Evolutionary conservation across 2,113 vertebrate species (phyloP).

Genomic region (Ophthalmotilapia sp.): DNA sequence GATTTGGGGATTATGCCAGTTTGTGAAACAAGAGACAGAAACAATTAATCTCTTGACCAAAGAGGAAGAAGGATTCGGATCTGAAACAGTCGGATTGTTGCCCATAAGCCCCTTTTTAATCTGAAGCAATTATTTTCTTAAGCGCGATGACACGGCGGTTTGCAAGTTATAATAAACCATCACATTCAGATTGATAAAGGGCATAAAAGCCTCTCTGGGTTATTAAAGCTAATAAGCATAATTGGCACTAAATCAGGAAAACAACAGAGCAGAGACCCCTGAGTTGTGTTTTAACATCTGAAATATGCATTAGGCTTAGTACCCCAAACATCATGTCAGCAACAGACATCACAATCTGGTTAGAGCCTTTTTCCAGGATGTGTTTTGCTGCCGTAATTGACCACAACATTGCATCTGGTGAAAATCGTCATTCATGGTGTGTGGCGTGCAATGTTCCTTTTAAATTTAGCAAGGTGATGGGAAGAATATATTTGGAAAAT

Average conservation of each 20-base stretch:
- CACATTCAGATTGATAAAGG: not conserved
- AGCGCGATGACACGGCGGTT: not conserved
- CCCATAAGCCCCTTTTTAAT: not conserved
- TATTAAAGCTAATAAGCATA: not conserved
- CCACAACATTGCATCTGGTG: not conserved
- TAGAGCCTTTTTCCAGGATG: not conserved
- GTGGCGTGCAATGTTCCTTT: not conserved
- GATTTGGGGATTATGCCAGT: conserved; percentile 12
- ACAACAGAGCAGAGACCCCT: not conserved
- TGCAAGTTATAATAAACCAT: conserved; percentile 6
- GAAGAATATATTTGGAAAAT: not conserved
- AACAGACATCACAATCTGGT: conserved; percentile 4
- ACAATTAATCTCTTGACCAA: not conserved
- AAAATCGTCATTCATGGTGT: conserved; percentile 2
- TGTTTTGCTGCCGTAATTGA: not conserved
- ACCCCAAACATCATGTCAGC: not conserved
- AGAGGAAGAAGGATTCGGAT: not conserved
- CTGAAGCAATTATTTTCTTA: not conserved
- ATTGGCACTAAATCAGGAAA: not conserved
- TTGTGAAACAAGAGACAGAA: not conserved
- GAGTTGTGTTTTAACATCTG: not conserved
- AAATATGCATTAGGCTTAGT: not conserved
- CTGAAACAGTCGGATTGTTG: not conserved
- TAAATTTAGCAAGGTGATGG: not conserved
- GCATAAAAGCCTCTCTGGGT: not conserved